Conservation (phyloP, 2,888 invertebrate genomes). For the Clunio marinus region DNA sequence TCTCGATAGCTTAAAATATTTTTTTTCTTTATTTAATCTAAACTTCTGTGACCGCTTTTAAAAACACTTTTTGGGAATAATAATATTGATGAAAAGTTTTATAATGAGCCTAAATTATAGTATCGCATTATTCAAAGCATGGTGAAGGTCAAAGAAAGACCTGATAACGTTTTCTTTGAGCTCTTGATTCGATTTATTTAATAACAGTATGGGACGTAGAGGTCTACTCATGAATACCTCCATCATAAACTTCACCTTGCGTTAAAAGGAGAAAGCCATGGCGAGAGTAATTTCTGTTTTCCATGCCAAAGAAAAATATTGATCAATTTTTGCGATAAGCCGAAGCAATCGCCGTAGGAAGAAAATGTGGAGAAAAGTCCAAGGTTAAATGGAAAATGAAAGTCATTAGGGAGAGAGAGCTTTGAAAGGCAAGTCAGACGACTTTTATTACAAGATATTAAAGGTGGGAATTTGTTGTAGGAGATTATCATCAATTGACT, state of each 20-base stretch:
- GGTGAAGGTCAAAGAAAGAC: too few relatives aligned
- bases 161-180: too few relatives aligned
- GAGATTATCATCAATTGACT: slow-evolving; percentile 13
- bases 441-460: not conserved
- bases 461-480: slow-evolving; percentile 22
- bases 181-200: too few relatives aligned
- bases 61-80: too few relatives aligned
- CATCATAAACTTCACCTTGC: not conserved
- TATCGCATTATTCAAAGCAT: too few relatives aligned
- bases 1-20: too few relatives aligned
- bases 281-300: not conserved
- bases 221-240: too few relatives aligned
- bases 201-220: too few relatives aligned
- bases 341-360: not conserved
- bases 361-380: not conserved
- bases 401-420: slow-evolving; percentile 25
- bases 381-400: slow-evolving; percentile 35
- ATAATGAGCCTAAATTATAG: too few relatives aligned
- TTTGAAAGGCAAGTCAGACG: not conserved
- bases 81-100: too few relatives aligned
- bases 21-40: too few relatives aligned
- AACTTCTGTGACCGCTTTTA: too few relatives aligned
- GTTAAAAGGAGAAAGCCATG: not conserved
- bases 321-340: not conserved
- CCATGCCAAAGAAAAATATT: not conserved